These are phyloP conservation scores for Laspeyria flexula DNA, from an alignment of 2,888 invertebrate genomes.

Conservation along the genomic window DNA sequence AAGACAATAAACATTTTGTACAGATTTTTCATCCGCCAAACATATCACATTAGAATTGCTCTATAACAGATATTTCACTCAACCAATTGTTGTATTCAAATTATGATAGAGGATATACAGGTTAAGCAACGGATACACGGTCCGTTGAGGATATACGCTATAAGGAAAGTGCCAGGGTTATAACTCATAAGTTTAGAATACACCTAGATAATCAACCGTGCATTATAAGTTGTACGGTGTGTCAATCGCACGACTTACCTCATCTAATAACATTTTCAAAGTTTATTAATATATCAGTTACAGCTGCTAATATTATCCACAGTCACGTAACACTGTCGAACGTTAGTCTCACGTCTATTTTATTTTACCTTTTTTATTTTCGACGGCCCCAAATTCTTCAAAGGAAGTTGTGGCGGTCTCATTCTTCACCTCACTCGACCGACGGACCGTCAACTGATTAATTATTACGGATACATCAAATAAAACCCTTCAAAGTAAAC, in stretches of 20 bases:
- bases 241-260: not conserved
- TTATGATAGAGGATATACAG: slow-evolving; percentile 3
- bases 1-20: no score
- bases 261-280: not conserved
- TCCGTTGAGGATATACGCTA: slow-evolving; percentile 3
- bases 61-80: not conserved
- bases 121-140: not conserved
- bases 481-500: slow-evolving; percentile 61
- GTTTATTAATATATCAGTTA: not conserved
- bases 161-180: slow-evolving; percentile 2
- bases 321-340: not conserved
- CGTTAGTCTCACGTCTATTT: slow-evolving; percentile 6
- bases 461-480: slow-evolving; percentile 71
- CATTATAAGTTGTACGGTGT: not conserved
- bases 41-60: not conserved
- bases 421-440: slow-evolving; percentile 23
- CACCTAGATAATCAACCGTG: no score
- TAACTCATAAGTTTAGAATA: not conserved
- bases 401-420: slow-evolving; percentile 63
- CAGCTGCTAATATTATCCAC: not conserved
- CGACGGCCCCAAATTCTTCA: slow-evolving; percentile 46
- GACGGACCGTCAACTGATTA: slow-evolving; percentile 62
- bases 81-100: not conserved
- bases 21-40: no score
- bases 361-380: slow-evolving; percentile 38